Evolutionary conservation across 1,140 invertebrate genomes (phyloP).

Genomic region (Babylonia areolata): DNA sequence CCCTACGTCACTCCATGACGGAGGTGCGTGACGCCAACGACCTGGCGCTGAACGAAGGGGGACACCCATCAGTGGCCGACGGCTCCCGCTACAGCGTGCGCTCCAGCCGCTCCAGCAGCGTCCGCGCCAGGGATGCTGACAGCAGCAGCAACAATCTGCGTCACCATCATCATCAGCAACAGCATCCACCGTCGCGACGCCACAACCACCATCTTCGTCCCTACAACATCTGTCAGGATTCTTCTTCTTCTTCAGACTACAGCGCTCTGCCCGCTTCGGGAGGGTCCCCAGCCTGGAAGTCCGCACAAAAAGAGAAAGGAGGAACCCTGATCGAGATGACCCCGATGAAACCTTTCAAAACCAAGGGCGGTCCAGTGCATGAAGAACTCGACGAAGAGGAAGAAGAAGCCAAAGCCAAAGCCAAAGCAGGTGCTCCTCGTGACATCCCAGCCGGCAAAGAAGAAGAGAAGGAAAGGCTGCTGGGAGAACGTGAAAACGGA

Average conservation of each 20-base stretch:
- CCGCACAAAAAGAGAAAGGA: not conserved
- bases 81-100: conserved; percentile 1
- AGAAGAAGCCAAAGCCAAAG: not conserved
- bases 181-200: no score
- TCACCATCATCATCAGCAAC: not conserved
- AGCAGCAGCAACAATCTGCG: not conserved
- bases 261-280: no score
- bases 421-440: not conserved
- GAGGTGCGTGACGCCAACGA: conserved; percentile 39
- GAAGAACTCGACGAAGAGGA: not conserved
- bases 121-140: not conserved
- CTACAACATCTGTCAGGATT: not conserved
- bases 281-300: conserved; percentile 10
- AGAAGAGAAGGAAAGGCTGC: not conserved
- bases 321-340: conserved; percentile 25
- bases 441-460: not conserved
- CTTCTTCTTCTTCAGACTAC: not conserved
- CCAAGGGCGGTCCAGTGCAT: not conserved
- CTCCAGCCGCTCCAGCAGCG: not conserved
- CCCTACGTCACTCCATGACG: conserved; percentile 33
- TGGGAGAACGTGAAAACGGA: not conserved
- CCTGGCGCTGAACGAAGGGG: conserved; percentile 23
- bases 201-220: not conserved
- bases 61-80: conserved; percentile 4
- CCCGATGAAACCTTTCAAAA: not conserved